Base-by-base conservation (phyloP, 2,113 vertebrate genomes). In the Lasiurus cinereus region DNA sequence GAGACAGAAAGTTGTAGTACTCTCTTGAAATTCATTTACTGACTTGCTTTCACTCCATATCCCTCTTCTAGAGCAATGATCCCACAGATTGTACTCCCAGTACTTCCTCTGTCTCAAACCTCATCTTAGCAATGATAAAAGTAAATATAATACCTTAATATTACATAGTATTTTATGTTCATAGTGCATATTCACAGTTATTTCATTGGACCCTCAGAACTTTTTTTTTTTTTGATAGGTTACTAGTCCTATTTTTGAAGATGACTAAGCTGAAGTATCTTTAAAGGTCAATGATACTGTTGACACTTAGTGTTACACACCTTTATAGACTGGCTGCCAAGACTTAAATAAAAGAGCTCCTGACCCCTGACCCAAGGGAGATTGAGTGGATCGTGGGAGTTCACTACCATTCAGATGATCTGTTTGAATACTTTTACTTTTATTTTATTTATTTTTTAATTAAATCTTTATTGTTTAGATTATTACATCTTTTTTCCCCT, bases 131-230 rank as follows among this genome's bases (percentile, higher is more conserved):
- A 85, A 10, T 27, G 10, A 59, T 29, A 29, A 8, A 56, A 88
- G 43, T 83, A 79, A 86, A 2, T 91, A 33, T n/a, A 78, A 50
- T 54, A 14, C 19, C 14, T 50, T 56, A 91, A 27, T 66, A 33
- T 76, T 19, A 29, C 2, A 16, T 46, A 33, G 27, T 29, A 27
- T 70, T 91, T 78, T 77, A 19, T 9, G 8, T 56, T 80, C 22
- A 3, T 2, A 74, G 39, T 52, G n/a, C 29, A 62, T 15, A 15
- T 36, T 76, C 11, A 64, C 16, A 73, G 29, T 83, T 66, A 43
- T 62, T 92, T 84, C 31, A 88, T 82, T 72, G 88, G 48, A 72
- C 92, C 54, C 36, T 82, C 4, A 74, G 82, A 66, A 36, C 46
- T 69, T 59, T 12, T 92, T 33, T 69, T 59, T 12, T 92, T 33